Conservation (phyloP, 2,888 invertebrate genomes). For the Drymonia ruficornis region DNA sequence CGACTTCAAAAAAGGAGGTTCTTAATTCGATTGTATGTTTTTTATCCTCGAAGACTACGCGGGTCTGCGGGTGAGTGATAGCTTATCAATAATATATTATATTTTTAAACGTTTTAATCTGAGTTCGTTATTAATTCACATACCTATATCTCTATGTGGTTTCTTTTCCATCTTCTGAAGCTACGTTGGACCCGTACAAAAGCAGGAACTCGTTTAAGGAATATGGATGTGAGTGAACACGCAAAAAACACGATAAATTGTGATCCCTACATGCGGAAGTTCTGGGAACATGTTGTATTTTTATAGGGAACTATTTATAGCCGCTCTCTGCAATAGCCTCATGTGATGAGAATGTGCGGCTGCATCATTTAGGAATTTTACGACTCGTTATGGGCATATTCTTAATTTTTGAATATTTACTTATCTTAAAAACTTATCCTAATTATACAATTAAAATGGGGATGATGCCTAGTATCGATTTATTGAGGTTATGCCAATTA, state of each 20-base stretch:
- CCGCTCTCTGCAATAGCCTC: slow-evolving; percentile 24
- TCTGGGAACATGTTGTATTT: slow-evolving; percentile 41
- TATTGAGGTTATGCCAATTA: too few relatives aligned
- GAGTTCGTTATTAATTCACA: too few relatives aligned
- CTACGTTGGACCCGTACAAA: slow-evolving; percentile 16
- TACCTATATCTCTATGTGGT: not conserved
- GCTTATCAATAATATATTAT: too few relatives aligned
- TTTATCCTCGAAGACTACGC: too few relatives aligned
- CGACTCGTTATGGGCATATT: not conserved
- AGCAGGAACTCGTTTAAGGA: slow-evolving; percentile 24
- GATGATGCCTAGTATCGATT: too few relatives aligned
- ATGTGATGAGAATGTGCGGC: slow-evolving; percentile 24
- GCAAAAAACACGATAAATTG: slow-evolving; percentile 34
- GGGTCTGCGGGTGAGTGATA: too few relatives aligned
- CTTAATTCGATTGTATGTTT: too few relatives aligned
- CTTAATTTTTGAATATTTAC: too few relatives aligned
- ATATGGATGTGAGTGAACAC: slow-evolving; percentile 9
- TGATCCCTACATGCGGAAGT: slow-evolving; percentile 45
- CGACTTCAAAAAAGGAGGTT: too few relatives aligned
- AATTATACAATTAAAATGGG: too few relatives aligned
- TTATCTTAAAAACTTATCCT: too few relatives aligned
- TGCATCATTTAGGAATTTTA: slow-evolving; percentile 27
- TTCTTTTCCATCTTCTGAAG: not conserved
- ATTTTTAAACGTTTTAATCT: too few relatives aligned
- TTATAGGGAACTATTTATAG: slow-evolving; percentile 47